Evolutionary conservation across 2,113 vertebrate genomes (phyloP).

Genomic region (Zingel zingel): DNA sequence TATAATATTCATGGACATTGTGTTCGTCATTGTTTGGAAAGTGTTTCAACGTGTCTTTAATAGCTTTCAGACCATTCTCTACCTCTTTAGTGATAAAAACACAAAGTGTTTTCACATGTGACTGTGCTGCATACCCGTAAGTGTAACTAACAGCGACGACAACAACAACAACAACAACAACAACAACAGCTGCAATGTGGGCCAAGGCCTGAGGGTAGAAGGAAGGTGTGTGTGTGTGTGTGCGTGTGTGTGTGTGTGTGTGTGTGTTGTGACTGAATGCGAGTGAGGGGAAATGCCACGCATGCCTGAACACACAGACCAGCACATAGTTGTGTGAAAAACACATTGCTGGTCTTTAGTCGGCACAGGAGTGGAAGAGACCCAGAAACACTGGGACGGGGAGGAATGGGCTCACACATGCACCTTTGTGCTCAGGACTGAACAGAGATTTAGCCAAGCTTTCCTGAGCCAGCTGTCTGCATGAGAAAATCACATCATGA

Average conservation of each 20-base stretch:
- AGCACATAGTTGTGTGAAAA: constrained; percentile 82
- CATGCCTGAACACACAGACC: constrained; percentile 84
- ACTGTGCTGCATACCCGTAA: constrained; percentile 51
- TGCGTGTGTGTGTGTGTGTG: constrained; percentile 45
- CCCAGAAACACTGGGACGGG: constrained; percentile 62
- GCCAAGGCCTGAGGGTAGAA: constrained; percentile 62
- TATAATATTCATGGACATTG: neutral
- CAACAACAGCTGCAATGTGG: constrained; percentile 58
- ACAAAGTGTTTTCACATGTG: constrained; percentile 55
- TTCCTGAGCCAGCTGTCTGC: constrained; percentile 70
- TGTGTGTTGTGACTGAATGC: constrained; percentile 75
- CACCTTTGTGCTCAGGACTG: constrained; percentile 66
- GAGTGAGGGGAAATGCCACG: constrained; percentile 86
- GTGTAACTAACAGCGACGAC: constrained; percentile 63
- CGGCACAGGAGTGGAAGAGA: constrained; percentile 74
- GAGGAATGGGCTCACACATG: constrained; percentile 63
- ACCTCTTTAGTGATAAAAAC: constrained; percentile 41
- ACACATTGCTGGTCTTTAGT: constrained; percentile 78
- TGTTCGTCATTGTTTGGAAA: neutral
- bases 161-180: neutral
- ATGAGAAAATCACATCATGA: constrained; percentile 63
- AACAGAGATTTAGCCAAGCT: constrained; percentile 66
- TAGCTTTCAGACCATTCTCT: constrained; percentile 40
- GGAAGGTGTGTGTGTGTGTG: constrained; percentile 55
- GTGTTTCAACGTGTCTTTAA: constrained; percentile 26